A percentile compares a stretch with the other conserved stretches of the same genome.
phyloP scores from a whole-genome alignment of 1,140 invertebrate species.

The Scylla paramamosain region DNA sequence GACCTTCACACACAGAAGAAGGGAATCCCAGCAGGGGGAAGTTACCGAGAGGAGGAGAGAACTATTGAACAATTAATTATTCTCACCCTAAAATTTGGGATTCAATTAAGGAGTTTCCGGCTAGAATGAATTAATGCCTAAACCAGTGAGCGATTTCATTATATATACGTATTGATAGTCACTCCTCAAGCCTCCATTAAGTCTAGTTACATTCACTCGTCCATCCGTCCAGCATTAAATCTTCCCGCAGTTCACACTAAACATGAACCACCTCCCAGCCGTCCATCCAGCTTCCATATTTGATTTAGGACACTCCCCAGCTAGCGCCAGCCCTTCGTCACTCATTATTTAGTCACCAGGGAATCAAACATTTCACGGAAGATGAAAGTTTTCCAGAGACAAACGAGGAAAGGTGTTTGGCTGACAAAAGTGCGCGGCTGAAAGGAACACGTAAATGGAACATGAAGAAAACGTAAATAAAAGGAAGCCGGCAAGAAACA shows the following conservation, averaged over 20 bases:
- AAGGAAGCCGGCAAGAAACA: neutral
- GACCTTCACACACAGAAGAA: too few relatives aligned
- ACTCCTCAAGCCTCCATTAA: too few relatives aligned
- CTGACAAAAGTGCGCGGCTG: neutral
- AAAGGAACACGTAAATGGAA: neutral
- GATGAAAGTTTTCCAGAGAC: neutral
- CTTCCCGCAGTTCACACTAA: too few relatives aligned
- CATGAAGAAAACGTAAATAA: neutral
- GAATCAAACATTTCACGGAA: neutral
- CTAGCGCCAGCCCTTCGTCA: neutral
- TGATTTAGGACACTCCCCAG: neutral
- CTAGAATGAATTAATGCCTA: neutral
- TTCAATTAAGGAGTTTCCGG: neutral
- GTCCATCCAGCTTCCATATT: too few relatives aligned
- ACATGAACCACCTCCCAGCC: too few relatives aligned
- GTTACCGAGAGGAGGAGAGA: neutral
- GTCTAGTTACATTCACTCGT: too few relatives aligned
- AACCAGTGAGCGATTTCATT: neutral
- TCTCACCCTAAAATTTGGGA: neutral
- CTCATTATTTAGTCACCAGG: neutral
- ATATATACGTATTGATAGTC: too few relatives aligned
- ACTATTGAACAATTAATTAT: conserved; percentile 2
- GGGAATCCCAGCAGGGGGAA: too few relatives aligned
- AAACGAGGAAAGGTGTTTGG: neutral
- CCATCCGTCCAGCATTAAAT: too few relatives aligned